Base-by-base conservation (phyloP, 2,888 invertebrate genomes). In the Anoplius nigerrimus region DNA sequence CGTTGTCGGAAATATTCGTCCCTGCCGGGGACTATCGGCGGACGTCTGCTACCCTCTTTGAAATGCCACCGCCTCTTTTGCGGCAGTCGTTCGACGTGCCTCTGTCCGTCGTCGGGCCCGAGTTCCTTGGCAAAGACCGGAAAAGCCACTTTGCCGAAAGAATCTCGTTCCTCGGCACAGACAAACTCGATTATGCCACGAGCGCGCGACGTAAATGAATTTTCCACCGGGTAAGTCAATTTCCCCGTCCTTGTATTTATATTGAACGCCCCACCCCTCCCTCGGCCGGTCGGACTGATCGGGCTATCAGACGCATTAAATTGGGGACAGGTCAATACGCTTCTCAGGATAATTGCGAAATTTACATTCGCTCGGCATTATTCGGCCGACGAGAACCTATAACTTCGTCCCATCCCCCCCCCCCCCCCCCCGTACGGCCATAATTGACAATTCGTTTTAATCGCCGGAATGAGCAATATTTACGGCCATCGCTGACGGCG, bases 121-220 rank as follows among this genome's bases (percentile, higher is more conserved):
- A n/a, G n/a, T 48, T 18, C 48, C 48, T 18, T 18, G 48, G 18
- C 48, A 18, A 18, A 48, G 18, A 18, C 48, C 56, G 72, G 69
- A 67, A 34, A 69, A 74, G 69, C 74, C 71, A 73, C 75, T 78
- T 78, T 75, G 73, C 69, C 72, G 72, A 66, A 68, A 60, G 72
- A 69, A 63, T 34, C 34, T 34, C 11, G 8, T 34, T 62, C 62
- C 66, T 56, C 60, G 65, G 43, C 62, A 59, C 64, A 54, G 69
- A 67, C 68, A 78, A 78, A 78, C 70, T 78, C 72, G 71, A 78
- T 78, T 78, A 78, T 56, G 58, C 66, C 75, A 67, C 66, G 78
- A 74, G 71, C 57, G 69, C 42, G 65, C 67, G n/a, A n/a, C 66
- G 69, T 78, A 78, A 78, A 78, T 78, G 78, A 78, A 75, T 78